Percentiles rank a stretch among this genome's conserved stretches.
Evolutionary conservation across 2,113 vertebrate species (phyloP).

Genomic region (Crotalus horridus): DNA sequence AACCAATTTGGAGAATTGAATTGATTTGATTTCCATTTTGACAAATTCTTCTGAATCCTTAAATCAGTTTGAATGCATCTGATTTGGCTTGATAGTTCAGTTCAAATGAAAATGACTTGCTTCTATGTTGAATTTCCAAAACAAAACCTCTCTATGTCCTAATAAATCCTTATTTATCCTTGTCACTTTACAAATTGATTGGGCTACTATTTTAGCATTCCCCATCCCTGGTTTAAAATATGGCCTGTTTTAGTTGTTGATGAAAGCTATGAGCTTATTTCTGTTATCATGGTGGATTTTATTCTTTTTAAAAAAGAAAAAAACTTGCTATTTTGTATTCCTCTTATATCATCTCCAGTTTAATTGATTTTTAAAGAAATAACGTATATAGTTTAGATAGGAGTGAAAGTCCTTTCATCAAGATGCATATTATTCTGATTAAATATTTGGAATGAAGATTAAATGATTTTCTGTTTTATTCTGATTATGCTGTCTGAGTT

Average conservation of each 20-base stretch:
- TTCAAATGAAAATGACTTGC: neutral
- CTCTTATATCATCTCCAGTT: neutral
- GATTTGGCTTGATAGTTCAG: neutral
- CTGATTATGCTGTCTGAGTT: slow-evolving; percentile 36
- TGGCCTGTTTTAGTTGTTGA: neutral
- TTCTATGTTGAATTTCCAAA: neutral
- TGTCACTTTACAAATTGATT: neutral
- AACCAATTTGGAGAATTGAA: neutral
- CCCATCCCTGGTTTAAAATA: neutral
- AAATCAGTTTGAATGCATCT: neutral
- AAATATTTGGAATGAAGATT: slow-evolving; percentile 54
- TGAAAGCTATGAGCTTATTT: neutral
- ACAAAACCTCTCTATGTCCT: neutral
- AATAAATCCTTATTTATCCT: neutral
- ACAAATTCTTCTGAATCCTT: neutral
- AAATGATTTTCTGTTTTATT: slow-evolving; percentile 37
- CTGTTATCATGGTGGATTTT: neutral
- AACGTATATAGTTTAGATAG: slow-evolving; percentile 23
- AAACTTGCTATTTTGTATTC: slow-evolving; percentile 18
- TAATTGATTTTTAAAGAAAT: slow-evolving; percentile 35
- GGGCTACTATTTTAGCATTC: neutral
- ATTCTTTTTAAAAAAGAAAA: neutral
- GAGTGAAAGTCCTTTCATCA: slow-evolving; percentile 28
- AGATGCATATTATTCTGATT: slow-evolving; percentile 52
- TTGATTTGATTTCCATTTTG: neutral